Percentiles rank a stretch among this genome's conserved stretches.
Evolutionary conservation across 2,797 vertebrate species (phyloP).

Genomic region (Alcedo atthis): DNA sequence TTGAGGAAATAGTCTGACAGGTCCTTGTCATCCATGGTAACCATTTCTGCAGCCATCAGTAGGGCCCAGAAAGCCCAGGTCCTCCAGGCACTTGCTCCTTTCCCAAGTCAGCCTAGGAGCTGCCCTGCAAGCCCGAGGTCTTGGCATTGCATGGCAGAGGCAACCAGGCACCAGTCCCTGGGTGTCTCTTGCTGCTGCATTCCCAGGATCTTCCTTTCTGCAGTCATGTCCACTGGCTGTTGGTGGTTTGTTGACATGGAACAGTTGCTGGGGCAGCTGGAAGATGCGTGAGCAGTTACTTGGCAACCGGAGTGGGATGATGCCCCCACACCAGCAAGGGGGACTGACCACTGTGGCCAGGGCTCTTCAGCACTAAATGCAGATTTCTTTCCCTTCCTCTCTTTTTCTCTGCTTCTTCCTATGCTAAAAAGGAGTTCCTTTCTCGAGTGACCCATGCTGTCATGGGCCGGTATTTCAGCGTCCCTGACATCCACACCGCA

Average conservation of each 20-base stretch:
- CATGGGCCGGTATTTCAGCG: background rate
- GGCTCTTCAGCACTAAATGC: background rate
- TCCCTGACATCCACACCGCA: background rate
- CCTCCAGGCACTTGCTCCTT: background rate
- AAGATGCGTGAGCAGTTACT: background rate
- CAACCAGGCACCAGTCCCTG: background rate
- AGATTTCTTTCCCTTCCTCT: background rate
- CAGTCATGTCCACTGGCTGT: rapidly evolving
- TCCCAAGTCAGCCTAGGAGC: background rate
- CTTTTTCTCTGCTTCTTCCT: background rate
- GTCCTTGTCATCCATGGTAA: constrained; percentile 26
- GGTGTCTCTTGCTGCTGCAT: background rate
- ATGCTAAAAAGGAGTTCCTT: background rate
- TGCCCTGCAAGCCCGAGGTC: background rate
- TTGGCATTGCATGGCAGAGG: rapidly evolving
- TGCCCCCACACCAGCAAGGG: rapidly evolving
- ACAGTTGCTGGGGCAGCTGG: background rate
- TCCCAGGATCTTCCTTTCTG: background rate
- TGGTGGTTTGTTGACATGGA: background rate
- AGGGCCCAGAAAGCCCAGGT: background rate
- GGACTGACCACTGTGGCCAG: background rate
- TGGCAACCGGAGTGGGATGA: rapidly evolving
- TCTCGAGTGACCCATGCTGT: background rate
- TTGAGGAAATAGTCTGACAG: constrained; percentile 32
- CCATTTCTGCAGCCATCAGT: background rate